Evolutionary conservation across 2,113 vertebrate species (phyloP).

Genomic region (Oceanodroma tethys): DNA sequence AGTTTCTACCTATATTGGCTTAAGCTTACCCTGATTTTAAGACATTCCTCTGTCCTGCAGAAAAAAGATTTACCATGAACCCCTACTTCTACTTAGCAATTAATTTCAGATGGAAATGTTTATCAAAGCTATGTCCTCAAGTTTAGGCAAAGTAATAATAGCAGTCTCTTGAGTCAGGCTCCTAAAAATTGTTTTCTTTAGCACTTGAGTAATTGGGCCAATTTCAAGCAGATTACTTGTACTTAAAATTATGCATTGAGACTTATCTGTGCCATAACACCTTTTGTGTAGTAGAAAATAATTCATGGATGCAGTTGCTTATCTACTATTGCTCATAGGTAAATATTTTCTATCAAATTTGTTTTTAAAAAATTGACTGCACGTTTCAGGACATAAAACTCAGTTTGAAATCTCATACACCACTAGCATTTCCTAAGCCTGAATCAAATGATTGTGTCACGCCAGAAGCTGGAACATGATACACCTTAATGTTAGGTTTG

Average conservation of each 20-base stretch:
- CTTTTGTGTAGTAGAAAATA: background rate
- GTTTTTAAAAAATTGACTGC: background rate
- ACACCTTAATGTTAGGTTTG: background rate
- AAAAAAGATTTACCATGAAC: background rate
- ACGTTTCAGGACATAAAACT: background rate
- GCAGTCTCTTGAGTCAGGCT: background rate
- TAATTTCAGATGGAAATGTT: background rate
- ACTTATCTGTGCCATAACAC: background rate
- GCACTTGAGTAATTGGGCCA: background rate
- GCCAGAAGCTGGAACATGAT: background rate
- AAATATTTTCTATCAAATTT: background rate
- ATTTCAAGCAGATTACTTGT: background rate
- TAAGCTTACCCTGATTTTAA: background rate
- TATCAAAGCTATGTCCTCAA: background rate
- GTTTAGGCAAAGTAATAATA: background rate
- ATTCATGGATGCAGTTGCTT: background rate
- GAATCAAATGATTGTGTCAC: background rate
- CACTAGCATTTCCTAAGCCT: background rate
- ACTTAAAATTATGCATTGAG: background rate
- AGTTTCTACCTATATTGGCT: background rate
- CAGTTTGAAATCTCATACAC: background rate
- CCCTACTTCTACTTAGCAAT: background rate
- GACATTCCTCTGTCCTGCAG: background rate
- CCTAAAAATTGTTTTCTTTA: background rate
- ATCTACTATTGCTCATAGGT: background rate